Base-by-base conservation (phyloP, 64 coral and sea anemone genomes). In the Dendronephthya gigantea region DNA sequence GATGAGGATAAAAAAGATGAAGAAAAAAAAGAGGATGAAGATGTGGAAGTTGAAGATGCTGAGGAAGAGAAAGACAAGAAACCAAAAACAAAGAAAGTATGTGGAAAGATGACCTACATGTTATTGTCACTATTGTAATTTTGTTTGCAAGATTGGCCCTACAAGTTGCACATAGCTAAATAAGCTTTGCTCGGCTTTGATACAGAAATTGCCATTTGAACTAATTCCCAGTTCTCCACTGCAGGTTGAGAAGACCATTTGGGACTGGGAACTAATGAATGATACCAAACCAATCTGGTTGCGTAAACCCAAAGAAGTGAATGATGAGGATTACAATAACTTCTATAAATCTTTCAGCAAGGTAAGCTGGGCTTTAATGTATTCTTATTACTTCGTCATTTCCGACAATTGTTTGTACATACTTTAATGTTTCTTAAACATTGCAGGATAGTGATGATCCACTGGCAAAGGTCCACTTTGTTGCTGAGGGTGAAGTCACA, bases 291-390 rank as follows among this genome's bases (percentile, higher is more conserved):
- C 95, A 8, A 93, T 98, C 83, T 98, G 95, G 95, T 91, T 84
- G 47, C 88, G 90, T 65, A 98, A 98, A 84, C 95, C 95, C 34
- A 98, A 98, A 49, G 95, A 98, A 50, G 92, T 98, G 29, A 87
- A 85, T 41, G 90, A 93, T 70, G 95, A 98, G 15, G 95, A 98
- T 58, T 98, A 98, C 82, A 93, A 87, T 82, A 90, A 90, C 27
- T 98, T 98, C 72, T 98, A 98, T 82, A 98, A 98, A 89, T 93
- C 95, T 50, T 98, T 98, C 50, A 98, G 89, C 41, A 98, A 98
- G 88, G 95, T 98, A 88, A 36, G 35, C 62, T 31, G 30, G 40
- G 2, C 6, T 22, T 45, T 40, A 17, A n/a, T n/a, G 19, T 3
- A 39, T 19, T 10, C 14, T 3, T 14, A 29, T 81, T 39, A 25